Conservation (phyloP, 2,797 vertebrate genomes). For the Choloepus didactylus region DNA sequence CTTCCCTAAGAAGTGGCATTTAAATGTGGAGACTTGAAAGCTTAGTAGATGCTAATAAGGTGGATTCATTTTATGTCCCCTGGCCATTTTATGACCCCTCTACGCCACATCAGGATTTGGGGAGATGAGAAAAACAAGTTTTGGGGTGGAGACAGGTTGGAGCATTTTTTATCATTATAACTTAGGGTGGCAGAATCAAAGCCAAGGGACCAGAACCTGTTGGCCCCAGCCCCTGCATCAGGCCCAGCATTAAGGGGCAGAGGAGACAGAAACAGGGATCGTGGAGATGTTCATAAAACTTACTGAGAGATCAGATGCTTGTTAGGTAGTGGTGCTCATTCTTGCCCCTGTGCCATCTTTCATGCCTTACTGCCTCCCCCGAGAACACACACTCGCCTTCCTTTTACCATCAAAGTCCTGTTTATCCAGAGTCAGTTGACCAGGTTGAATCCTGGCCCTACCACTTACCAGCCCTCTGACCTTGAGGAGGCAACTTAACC, state of each 20-base stretch:
- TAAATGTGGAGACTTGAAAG: neutral
- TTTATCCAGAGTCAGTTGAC: neutral
- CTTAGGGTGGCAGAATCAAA: neutral
- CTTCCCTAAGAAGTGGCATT: neutral
- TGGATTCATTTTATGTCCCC: neutral
- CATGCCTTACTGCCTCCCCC: neutral
- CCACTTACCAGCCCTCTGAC: neutral
- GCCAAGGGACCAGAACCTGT: neutral
- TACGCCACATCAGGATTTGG: neutral
- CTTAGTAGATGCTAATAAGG: neutral
- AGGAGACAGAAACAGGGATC: neutral
- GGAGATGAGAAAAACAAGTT: neutral
- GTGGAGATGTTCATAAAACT: neutral
- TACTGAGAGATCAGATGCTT: neutral
- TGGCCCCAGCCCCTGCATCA: neutral
- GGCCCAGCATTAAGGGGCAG: rapidly evolving
- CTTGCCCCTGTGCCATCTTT: neutral
- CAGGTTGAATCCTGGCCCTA: neutral
- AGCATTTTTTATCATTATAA: neutral
- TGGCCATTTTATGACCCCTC: neutral
- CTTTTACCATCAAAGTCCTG: neutral
- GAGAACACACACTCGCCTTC: neutral
- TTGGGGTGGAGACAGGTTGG: neutral
- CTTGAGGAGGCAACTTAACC: neutral
- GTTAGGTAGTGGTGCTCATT: neutral